A percentile compares a stretch with the other conserved stretches of the same genome.
These are phyloP conservation scores for Shargacucullia verbasci DNA, from an alignment of 2,888 invertebrate genomes.

Conservation along the genomic window DNA sequence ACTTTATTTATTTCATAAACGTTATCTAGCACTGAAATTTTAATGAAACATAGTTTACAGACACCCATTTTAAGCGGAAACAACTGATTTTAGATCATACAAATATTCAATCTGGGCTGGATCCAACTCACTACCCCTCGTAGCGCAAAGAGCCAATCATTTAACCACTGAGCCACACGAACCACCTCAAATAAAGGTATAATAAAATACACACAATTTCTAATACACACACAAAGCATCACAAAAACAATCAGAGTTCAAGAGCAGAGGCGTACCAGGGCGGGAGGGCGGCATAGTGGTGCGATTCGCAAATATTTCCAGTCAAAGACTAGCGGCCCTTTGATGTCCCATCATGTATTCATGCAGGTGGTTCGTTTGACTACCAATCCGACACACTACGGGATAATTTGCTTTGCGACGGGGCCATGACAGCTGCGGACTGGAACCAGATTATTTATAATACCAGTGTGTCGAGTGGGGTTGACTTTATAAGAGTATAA, in stretches of 20 bases:
- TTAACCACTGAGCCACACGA: no score
- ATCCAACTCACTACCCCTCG: no score
- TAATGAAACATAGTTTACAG: no score
- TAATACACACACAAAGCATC: constrained; percentile 10
- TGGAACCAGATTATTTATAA: constrained; percentile 1
- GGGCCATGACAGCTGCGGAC: constrained; percentile 23
- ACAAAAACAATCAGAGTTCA: constrained; percentile 29
- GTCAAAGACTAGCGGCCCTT: constrained; percentile 50
- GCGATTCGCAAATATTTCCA: constrained; percentile 38
- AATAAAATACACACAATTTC: constrained; percentile 6
- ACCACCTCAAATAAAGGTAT: no score
- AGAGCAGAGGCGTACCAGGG: constrained; percentile 3
- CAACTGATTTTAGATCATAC: no score
- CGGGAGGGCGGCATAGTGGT: constrained; percentile 15
- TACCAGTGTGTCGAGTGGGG: background rate
- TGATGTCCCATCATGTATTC: constrained; percentile 57
- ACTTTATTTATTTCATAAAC: no score
- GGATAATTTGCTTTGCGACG: constrained; percentile 52
- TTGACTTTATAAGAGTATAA: background rate
- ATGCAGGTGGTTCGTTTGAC: constrained; percentile 52
- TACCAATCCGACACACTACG: constrained; percentile 36
- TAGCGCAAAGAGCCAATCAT: no score
- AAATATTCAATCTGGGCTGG: no score
- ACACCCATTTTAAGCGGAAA: no score
- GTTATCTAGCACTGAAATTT: no score